A percentile compares a stretch with the other conserved stretches of the same genome.
Evolutionary conservation across 2,797 vertebrate genomes (phyloP).

Genomic region (Synaphobranchus kaupii): DNA sequence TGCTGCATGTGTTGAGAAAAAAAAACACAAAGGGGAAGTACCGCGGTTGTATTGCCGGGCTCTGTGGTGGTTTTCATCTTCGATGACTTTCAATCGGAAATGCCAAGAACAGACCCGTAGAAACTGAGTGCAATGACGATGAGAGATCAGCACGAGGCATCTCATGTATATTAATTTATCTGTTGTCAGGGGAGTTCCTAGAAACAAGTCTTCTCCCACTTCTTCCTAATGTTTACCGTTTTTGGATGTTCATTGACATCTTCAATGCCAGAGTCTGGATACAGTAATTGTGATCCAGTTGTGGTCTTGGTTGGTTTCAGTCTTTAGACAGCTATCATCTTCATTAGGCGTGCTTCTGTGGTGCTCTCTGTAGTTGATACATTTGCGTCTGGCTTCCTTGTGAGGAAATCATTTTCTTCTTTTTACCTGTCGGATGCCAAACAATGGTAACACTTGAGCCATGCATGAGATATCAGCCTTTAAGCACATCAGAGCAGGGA

Average conservation of each 20-base stretch:
- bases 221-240: neutral
- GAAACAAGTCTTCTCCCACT: neutral
- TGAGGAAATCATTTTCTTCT: neutral
- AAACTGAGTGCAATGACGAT: neutral
- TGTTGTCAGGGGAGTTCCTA: neutral
- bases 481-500: neutral
- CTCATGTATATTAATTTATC: neutral
- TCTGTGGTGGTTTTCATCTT: slow-evolving; percentile 6
- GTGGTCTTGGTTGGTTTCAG: neutral
- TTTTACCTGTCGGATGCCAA: neutral
- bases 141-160: neutral
- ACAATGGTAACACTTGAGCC: neutral
- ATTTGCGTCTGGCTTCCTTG: neutral
- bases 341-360: neutral
- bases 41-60: slow-evolving; percentile 46
- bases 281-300: neutral
- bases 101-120: neutral
- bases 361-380: neutral
- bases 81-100: neutral
- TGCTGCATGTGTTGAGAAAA: slow-evolving; percentile 45
- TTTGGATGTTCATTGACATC: neutral
- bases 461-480: neutral
- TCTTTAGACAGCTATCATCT: neutral
- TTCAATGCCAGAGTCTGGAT: neutral
- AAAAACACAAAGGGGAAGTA: slow-evolving; percentile 61